Evolutionary conservation across 2,797 vertebrate genomes (phyloP), one percentile per base, ranked within the genome.

Genomic region (Taenioides sp.): DNA sequence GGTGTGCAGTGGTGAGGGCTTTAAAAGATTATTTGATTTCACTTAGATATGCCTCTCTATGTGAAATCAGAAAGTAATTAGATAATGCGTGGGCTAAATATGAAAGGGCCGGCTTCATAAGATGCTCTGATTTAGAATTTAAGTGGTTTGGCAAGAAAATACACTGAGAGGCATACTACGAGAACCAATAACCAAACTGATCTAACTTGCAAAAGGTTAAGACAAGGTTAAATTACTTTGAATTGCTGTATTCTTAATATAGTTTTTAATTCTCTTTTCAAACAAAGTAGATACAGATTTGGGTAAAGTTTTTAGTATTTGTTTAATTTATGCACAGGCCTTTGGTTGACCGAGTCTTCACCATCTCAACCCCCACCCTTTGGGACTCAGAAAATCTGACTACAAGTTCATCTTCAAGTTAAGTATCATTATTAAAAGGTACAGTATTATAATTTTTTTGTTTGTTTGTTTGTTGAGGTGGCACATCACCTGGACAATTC

Each of bases 21-120:
- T 84, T 69, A 85, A 87, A 91, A 91, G 85, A 89, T 90, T 88
- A 91, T 92, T 90, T 90, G 89, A 92, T 92, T 92, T 91, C 88
- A 90, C 87, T 93, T 91, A 88, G 90, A 92, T 90, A 90, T 87
- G 90, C 84, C 80, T 72, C 79, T 80, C 84, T 86, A 85, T 89
- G 88, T 84, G 76, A 87, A 91, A 92, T 91, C 87, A 89, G 91
- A 88, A 77, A 77, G 79, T 20, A 67, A 90, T 91, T 85, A 88
- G 84, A 89, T 92, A 83, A 89, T 82, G 67, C 61, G 82, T 72
- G 77, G 31, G 77, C 70, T 84, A 88, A 91, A 87, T 87, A 85
- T 86, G 77, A 86, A 86, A 85, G 74, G 76, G 65, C 28, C 76
- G 22, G 76, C 79, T 82, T 83, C 78, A 83, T 87, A 85, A 84